These are phyloP conservation scores for Datnioides undecimradiatus DNA, from an alignment of 2,113 vertebrate genomes.

Conservation along the genomic window DNA sequence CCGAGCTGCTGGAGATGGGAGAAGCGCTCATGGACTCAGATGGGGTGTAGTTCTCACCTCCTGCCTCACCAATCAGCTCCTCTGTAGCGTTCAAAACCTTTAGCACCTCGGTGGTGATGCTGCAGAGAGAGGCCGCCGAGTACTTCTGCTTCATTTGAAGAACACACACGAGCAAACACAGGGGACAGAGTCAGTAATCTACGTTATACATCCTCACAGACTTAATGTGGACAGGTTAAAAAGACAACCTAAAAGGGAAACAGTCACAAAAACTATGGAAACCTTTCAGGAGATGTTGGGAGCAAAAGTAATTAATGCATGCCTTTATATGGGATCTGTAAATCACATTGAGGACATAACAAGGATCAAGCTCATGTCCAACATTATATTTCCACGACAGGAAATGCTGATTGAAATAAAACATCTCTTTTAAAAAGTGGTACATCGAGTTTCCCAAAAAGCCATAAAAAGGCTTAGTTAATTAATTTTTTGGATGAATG, in stretches of 20 bases:
- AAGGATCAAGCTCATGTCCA: neutral
- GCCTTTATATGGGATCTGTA: neutral
- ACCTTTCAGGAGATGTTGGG: neutral
- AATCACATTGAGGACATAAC: neutral
- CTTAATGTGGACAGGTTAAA: neutral
- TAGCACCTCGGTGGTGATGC: slow-evolving; percentile 97
- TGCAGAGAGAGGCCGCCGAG: slow-evolving; percentile 97
- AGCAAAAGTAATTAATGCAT: neutral
- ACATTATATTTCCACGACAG: neutral
- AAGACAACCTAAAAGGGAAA: neutral
- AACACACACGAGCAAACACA: slow-evolving; percentile 33
- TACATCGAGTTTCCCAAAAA: neutral
- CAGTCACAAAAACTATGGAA: neutral
- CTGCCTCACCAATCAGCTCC: slow-evolving; percentile 92
- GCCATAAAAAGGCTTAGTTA: neutral
- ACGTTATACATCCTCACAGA: neutral
- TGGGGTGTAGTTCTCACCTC: slow-evolving; percentile 80
- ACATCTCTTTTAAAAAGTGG: neutral
- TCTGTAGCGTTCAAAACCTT: slow-evolving; percentile 97
- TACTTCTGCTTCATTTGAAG: slow-evolving; percentile 89
- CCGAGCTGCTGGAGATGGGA: slow-evolving; percentile 84
- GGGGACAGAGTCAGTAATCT: neutral
- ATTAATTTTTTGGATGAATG: neutral
- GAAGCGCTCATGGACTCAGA: slow-evolving; percentile 77
- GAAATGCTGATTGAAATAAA: neutral